Percentiles rank a stretch among this genome's conserved stretches.
These are phyloP conservation scores for Luscinia megarhynchos DNA, from an alignment of 2,797 vertebrate genomes.

Conservation along the genomic window DNA sequence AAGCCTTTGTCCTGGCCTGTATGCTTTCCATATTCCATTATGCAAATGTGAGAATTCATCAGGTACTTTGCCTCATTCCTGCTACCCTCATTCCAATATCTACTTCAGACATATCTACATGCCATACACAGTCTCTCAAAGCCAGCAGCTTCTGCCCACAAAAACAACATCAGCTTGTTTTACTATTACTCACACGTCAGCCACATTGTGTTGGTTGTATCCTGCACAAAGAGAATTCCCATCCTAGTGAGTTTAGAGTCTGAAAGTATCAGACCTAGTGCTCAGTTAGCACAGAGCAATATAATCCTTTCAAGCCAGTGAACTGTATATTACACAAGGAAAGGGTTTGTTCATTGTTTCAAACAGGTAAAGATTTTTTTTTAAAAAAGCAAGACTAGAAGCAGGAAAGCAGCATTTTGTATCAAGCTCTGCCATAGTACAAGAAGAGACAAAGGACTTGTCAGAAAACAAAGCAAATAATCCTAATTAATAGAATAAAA, in stretches of 20 bases:
- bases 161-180: slow-evolving; percentile 17
- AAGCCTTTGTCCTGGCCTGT: background rate
- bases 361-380: background rate
- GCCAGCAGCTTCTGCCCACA: slow-evolving; percentile 11
- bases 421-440: background rate
- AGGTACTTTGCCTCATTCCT: background rate
- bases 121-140: background rate
- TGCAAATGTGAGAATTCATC: slow-evolving; percentile 8
- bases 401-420: background rate
- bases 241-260: background rate
- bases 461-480: slow-evolving; percentile 12
- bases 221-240: background rate
- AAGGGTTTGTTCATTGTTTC: background rate
- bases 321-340: background rate
- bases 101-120: background rate
- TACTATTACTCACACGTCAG: background rate
- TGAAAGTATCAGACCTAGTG: background rate
- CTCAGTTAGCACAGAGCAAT: slow-evolving; percentile 17
- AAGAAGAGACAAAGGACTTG: background rate
- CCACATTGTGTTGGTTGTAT: background rate
- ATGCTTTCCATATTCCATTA: background rate
- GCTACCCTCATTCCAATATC: background rate
- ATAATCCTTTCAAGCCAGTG: background rate
- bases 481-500: slow-evolving; percentile 23
- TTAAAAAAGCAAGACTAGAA: background rate